These are phyloP conservation scores for Cyprinella venusta DNA, from an alignment of 2,797 vertebrate species.

Conservation along the genomic window DNA sequence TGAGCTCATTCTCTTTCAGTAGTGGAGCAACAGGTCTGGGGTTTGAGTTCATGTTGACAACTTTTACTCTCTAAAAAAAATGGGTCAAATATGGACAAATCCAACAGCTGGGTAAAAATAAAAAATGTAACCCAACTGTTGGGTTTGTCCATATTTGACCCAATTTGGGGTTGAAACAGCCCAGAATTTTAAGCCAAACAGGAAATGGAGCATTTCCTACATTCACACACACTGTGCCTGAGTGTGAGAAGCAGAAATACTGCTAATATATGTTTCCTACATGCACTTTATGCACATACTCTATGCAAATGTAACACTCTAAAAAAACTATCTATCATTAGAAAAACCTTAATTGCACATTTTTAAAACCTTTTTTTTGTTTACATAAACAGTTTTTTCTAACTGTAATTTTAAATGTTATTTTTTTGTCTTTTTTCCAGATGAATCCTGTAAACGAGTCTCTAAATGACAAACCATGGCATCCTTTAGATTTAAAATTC, in stretches of 20 bases:
- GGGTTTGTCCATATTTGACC: no score
- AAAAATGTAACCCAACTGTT: no score
- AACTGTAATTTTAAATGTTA: not conserved
- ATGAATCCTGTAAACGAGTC: constrained; percentile 52
- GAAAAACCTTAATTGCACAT: not conserved
- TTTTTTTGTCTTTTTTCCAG: constrained; percentile 17
- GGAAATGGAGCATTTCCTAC: not conserved
- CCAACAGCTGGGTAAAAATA: no score
- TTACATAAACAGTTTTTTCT: not conserved
- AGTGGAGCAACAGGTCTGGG: not conserved
- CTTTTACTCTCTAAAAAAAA: not conserved
- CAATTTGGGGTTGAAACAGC: no score
- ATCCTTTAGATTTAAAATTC: not conserved
- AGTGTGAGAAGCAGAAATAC: not conserved
- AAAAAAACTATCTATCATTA: no score
- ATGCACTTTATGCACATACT: not conserved
- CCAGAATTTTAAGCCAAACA: not conserved
- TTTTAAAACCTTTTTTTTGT: not conserved
- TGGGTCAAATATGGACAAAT: no score
- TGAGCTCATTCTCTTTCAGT: not conserved
- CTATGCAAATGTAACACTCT: no score
- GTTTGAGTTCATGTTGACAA: no score
- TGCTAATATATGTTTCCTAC: not conserved
- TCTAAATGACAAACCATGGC: constrained; percentile 10
- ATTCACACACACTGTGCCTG: not conserved